These are phyloP conservation scores for Cinclus mexicanus DNA, from an alignment of 2,113 vertebrate genomes.

Conservation along the genomic window DNA sequence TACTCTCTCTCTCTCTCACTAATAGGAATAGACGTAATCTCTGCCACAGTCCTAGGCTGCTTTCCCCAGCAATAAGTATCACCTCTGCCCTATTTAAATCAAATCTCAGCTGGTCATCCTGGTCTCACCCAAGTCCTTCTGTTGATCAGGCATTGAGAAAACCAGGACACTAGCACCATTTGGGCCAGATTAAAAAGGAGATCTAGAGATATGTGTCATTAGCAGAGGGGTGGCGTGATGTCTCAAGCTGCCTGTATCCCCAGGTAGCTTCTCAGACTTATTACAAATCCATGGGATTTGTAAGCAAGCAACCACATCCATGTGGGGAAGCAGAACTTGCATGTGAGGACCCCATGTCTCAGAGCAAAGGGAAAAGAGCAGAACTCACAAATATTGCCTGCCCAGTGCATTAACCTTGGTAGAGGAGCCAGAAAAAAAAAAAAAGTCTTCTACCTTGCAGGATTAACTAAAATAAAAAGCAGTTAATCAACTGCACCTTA, in stretches of 20 bases:
- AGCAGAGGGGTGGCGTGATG: not conserved
- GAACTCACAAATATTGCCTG: not conserved
- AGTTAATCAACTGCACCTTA: not conserved
- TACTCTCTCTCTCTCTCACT: not conserved
- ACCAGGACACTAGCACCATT: slow-evolving; percentile 8
- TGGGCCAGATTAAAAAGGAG: slow-evolving; percentile 23
- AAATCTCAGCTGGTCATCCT: not conserved
- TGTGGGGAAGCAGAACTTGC: not conserved
- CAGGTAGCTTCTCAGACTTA: slow-evolving; percentile 6
- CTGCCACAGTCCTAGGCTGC: not conserved
- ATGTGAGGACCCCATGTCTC: not conserved
- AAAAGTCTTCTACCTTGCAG: not conserved
- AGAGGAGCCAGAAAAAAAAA: not conserved
- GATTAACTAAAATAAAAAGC: not conserved
- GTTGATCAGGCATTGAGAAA: slow-evolving; percentile 17
- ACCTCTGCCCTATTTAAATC: slow-evolving; percentile 27
- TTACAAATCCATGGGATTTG: slow-evolving; percentile 5
- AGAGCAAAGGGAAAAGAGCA: not conserved
- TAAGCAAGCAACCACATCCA: not conserved
- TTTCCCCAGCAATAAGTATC: slow-evolving; percentile 7
- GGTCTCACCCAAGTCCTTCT: not conserved
- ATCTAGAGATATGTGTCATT: not conserved
- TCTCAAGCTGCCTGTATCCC: not conserved
- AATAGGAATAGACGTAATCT: not conserved
- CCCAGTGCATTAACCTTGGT: not conserved